A percentile compares a stretch with the other conserved stretches of the same genome.
Conservation (phyloP, 2,888 invertebrate species). For the Plebejus argus region DNA sequence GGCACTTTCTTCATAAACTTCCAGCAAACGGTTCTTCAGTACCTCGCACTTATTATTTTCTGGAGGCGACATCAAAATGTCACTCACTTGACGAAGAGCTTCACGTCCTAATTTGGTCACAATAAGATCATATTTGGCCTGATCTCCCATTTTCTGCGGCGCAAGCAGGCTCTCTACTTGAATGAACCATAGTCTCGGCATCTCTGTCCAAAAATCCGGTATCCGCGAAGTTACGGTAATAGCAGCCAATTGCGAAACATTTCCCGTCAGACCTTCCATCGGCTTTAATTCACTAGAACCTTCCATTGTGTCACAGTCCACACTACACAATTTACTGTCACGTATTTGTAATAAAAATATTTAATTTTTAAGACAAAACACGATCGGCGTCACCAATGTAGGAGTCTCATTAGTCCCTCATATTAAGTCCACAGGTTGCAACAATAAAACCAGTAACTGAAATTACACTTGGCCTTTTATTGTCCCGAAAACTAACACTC, state of each 20-base stretch:
- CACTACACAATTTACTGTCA: not conserved
- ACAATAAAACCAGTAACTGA: no score
- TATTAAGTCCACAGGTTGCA: no score
- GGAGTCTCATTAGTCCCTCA: not conserved
- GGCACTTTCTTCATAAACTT: slow-evolving; percentile 1
- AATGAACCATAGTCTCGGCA: no score
- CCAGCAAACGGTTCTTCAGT: not conserved
- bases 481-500: no score
- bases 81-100: slow-evolving; percentile 1
- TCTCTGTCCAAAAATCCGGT: not conserved
- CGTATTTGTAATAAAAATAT: not conserved
- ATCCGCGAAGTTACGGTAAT: not conserved
- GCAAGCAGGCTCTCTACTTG: no score
- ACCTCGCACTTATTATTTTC: not conserved
- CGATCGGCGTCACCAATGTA: not conserved
- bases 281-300: not conserved
- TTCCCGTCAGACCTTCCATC: not conserved
- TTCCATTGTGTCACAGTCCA: not conserved
- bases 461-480: no score
- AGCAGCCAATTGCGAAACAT: not conserved
- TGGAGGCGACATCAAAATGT: not conserved
- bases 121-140: no score
- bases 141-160: no score
- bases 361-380: not conserved
- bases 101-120: not conserved